Base-by-base conservation (phyloP, 2,113 vertebrate genomes). In the Thomomys bottae region DNA sequence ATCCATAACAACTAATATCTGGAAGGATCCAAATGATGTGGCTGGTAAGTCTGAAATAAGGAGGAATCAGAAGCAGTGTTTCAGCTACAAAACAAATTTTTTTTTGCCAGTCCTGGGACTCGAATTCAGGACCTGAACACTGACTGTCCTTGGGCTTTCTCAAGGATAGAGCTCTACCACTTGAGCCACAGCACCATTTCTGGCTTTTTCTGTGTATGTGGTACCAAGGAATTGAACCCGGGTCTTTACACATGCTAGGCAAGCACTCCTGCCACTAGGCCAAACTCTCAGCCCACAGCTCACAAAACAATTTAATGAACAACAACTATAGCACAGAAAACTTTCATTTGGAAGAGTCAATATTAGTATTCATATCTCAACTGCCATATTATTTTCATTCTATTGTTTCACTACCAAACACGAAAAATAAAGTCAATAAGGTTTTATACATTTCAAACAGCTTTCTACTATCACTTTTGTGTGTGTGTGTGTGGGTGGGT, bases 401-500 rank as follows among this genome's bases (percentile, higher is more conserved):
- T 84, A 21, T 26, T 94, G 63, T 28, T 80, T 77, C 10, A 80
- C 66, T 66, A 73, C 26, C 70, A 75, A 32, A 82, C 61, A 94
- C 70, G 92, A 91, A 90, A 71, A 89, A 67, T 95, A 61, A 94
- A 90, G 54, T 87, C 78, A 17, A 32, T 38, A 88, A 88, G 2
- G 78, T 30, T 28, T 90, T 26, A 76, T 30, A 80, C 23, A 91
- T 67, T 94, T 94, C 49, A 90, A 95, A 94, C 95, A 40, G 5
- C 71, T 94, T 94, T 86, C 70, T 93, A 87, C 45, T 88, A 86
- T n/a, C n/a, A n/a, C n/a, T n/a, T n/a, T n/a, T n/a, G n/a, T n/a
- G n/a, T n/a, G n/a, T n/a, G n/a, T n/a, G n/a, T n/a, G n/a, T n/a
- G n/a, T n/a, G n/a, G n/a, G n/a, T n/a, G n/a, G n/a, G n/a, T n/a